Conservation (phyloP, 2,888 invertebrate genomes). For the Criorhina ranunculi region DNA sequence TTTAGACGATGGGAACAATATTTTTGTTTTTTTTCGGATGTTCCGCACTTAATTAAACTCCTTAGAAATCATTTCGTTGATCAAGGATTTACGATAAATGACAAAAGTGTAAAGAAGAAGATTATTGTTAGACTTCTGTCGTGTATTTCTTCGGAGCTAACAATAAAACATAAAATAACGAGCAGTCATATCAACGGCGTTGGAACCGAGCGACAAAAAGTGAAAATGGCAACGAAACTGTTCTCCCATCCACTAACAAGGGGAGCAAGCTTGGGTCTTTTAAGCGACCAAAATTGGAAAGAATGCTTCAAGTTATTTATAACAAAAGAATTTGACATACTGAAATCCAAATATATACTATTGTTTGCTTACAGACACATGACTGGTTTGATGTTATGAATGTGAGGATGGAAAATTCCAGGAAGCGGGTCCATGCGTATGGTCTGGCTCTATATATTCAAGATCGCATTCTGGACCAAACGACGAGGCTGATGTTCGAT, state of each 20-base stretch:
- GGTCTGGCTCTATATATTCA: slow-evolving; percentile 55
- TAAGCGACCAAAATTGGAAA: too few relatives aligned
- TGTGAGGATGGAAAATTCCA: slow-evolving; percentile 33
- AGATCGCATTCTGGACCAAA: slow-evolving; percentile 50
- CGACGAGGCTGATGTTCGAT: slow-evolving; percentile 40
- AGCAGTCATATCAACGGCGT: too few relatives aligned
- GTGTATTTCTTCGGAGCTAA: too few relatives aligned
- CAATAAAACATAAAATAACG: too few relatives aligned
- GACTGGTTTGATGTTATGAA: slow-evolving; percentile 74
- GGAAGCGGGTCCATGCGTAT: slow-evolving; percentile 50
- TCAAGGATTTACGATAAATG: slow-evolving; percentile 40
- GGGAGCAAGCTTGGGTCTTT: too few relatives aligned
- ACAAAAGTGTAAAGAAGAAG: slow-evolving; percentile 26
- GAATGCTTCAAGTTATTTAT: too few relatives aligned
- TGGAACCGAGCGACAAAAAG: too few relatives aligned
- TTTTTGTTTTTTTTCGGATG: slow-evolving; percentile 61
- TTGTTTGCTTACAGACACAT: slow-evolving; percentile 54
- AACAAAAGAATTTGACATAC: too few relatives aligned
- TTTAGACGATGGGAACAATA: slow-evolving; percentile 19
- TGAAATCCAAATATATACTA: background rate
- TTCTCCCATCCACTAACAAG: too few relatives aligned
- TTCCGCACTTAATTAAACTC: slow-evolving; percentile 12
- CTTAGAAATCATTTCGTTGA: slow-evolving; percentile 42
- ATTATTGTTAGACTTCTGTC: background rate
- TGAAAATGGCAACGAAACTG: too few relatives aligned